These are phyloP conservation scores for Epirrhoe tristata DNA, from an alignment of 2,888 invertebrate species.

Conservation along the genomic window DNA sequence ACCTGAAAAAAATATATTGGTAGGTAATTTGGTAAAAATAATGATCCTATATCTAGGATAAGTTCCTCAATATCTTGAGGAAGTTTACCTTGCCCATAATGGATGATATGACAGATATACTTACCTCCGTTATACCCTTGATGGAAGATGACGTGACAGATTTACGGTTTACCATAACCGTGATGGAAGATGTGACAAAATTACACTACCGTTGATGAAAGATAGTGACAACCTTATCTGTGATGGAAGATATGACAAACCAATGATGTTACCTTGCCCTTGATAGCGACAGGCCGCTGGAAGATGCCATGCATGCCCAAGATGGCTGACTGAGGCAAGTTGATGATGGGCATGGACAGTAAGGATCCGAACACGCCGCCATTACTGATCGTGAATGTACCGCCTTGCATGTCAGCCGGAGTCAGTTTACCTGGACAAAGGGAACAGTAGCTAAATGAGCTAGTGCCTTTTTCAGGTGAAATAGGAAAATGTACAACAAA, in stretches of 20 bases:
- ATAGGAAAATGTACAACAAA: no score
- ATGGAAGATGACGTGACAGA: no score
- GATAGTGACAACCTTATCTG: no score
- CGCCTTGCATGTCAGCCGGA: constrained; percentile 99
- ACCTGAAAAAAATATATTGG: constrained; percentile 87
- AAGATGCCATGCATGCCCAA: constrained; percentile 99
- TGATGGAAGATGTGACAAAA: no score
- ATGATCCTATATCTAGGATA: neutral
- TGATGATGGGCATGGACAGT: constrained; percentile 99
- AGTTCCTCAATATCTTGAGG: no score
- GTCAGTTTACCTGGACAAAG: constrained; percentile 86
- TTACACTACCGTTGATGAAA: no score
- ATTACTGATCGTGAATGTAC: constrained; percentile 99
- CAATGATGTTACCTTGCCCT: constrained; percentile 83
- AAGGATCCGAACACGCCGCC: constrained; percentile 99
- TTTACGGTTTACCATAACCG: no score
- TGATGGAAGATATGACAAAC: no score
- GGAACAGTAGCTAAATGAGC: neutral
- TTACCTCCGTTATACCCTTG: no score
- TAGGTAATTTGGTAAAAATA: neutral
- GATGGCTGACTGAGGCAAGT: constrained; percentile 99
- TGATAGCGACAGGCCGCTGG: constrained; percentile 96
- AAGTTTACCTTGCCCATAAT: no score
- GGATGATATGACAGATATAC: no score
- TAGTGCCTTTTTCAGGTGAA: no score